Evolutionary conservation across 2,113 vertebrate genomes (phyloP).

Genomic region (Paramormyrops kingsleyae): DNA sequence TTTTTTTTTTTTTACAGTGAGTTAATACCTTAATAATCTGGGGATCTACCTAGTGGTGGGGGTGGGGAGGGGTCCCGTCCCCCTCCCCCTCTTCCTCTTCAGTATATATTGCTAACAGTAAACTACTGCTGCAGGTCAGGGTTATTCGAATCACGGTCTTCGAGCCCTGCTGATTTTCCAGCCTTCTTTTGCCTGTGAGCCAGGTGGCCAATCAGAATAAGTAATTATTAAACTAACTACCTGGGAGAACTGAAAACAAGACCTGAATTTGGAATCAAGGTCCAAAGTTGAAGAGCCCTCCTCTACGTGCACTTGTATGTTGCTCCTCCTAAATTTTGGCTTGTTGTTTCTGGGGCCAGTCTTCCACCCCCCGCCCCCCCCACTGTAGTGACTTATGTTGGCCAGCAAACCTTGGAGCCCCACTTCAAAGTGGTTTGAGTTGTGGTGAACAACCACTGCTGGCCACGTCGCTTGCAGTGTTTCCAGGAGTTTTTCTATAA

Average conservation of each 20-base stretch:
- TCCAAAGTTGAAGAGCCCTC: too few relatives aligned
- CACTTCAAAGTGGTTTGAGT: background rate
- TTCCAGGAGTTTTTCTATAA: background rate
- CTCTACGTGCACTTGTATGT: background rate
- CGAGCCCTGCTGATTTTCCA: too few relatives aligned
- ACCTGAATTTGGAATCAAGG: too few relatives aligned
- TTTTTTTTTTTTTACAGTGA: background rate
- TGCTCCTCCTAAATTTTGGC: background rate
- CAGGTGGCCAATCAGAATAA: too few relatives aligned
- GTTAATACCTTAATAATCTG: background rate
- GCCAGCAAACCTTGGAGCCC: background rate
- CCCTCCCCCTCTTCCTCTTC: background rate
- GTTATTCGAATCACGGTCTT: too few relatives aligned
- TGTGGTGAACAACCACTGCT: background rate
- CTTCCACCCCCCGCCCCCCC: background rate
- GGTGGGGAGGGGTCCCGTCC: too few relatives aligned
- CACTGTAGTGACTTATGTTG: background rate
- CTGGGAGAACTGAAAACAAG: too few relatives aligned
- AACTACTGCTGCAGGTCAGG: background rate
- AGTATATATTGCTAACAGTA: background rate
- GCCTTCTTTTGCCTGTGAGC: too few relatives aligned
- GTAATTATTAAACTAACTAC: too few relatives aligned
- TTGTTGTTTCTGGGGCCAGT: background rate
- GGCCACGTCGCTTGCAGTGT: background rate
- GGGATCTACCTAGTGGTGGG: background rate